phyloP scores from a whole-genome alignment of 2,888 invertebrate genomes.

The Drepana falcataria region DNA sequence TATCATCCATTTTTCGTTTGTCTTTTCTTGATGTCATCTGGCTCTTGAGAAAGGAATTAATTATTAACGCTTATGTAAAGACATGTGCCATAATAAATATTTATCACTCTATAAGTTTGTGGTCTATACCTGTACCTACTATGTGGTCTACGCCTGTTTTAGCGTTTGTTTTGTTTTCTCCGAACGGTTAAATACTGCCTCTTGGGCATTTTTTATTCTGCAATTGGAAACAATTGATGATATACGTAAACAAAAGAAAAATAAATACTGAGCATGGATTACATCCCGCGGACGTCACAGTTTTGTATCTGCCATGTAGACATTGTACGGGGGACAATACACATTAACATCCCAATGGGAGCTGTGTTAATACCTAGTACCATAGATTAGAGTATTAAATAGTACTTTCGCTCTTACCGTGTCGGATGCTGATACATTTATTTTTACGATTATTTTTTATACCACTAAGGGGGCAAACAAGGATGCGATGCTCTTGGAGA shows the following conservation, averaged over 20 bases:
- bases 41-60: conserved; percentile 3
- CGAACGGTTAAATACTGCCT: too few species aligned
- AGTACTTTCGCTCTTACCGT: background rate
- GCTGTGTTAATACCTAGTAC: background rate
- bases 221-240: too few species aligned
- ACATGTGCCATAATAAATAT: too few species aligned
- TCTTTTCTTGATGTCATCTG: conserved; percentile 4
- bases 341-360: background rate
- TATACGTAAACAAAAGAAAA: conserved; percentile 17
- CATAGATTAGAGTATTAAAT: too few species aligned
- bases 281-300: conserved; percentile 41
- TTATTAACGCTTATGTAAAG: background rate
- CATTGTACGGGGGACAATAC: background rate
- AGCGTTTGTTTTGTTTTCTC: too few species aligned
- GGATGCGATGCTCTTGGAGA: conserved; percentile 4
- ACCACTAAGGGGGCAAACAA: too few species aligned
- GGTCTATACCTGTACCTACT: too few species aligned
- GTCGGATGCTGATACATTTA: background rate
- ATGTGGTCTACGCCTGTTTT: too few species aligned
- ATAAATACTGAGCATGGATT: conserved; percentile 37
- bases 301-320: conserved; percentile 7
- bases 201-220: too few species aligned
- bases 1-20: background rate
- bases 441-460: too few species aligned
- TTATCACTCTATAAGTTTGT: too few species aligned